A percentile compares a stretch with the other conserved stretches of the same genome.
These are phyloP conservation scores for Eurytoma californica DNA, from an alignment of 2,888 invertebrate genomes.

Conservation along the genomic window DNA sequence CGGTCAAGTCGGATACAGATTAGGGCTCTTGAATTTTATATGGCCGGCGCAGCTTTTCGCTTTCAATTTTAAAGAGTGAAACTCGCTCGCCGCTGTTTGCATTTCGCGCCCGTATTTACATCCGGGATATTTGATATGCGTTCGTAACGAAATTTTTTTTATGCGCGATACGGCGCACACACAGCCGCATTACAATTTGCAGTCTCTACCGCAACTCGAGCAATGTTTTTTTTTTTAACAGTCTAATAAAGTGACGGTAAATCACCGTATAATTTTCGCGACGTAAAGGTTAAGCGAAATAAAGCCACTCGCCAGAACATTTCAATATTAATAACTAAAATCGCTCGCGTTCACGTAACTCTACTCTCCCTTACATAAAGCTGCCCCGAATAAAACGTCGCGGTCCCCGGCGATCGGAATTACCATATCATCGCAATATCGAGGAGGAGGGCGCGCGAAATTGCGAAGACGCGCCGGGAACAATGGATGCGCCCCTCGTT, in stretches of 20 bases:
- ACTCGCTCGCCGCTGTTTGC: no score
- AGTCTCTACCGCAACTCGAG: no score
- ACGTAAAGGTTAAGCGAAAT: no score
- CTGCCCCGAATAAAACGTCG: slow-evolving; percentile 5
- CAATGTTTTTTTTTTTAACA: no score
- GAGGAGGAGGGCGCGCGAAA: neutral
- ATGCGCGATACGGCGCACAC: no score
- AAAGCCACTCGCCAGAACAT: no score
- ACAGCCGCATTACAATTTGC: no score
- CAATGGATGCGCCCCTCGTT: neutral
- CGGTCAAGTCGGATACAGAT: neutral
- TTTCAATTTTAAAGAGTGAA: slow-evolving; percentile 12
- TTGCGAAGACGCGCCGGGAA: neutral
- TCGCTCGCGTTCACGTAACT: neutral
- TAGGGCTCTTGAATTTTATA: slow-evolving; percentile 29
- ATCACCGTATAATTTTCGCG: no score
- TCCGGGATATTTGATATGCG: neutral
- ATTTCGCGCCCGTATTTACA: neutral
- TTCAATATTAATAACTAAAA: no score
- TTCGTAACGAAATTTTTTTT: no score
- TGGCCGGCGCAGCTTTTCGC: neutral
- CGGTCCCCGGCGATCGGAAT: neutral
- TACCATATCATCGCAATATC: neutral
- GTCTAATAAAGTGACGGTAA: no score
- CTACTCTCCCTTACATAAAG: neutral